Percentiles rank a stretch among this genome's conserved stretches.
phyloP scores from a whole-genome alignment of 1,140 invertebrate species.

The Mycetomoellerius zeteki region DNA sequence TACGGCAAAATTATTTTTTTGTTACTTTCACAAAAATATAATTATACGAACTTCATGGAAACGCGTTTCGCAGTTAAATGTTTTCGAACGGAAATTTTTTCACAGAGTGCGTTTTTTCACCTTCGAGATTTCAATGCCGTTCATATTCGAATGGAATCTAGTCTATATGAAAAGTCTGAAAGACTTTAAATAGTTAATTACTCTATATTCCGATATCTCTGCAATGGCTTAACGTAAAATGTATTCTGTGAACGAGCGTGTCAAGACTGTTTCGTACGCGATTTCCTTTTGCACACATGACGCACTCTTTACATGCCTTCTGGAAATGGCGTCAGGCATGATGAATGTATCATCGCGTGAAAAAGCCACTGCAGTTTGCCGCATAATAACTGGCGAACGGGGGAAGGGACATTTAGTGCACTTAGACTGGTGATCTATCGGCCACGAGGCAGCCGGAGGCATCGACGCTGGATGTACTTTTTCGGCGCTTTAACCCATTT shows the following conservation, averaged over 20 bases:
- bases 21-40: conserved; percentile 24
- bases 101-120: not conserved
- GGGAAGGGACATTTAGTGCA: conserved; percentile 78
- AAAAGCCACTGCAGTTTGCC: conserved; percentile 70
- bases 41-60: conserved; percentile 22
- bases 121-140: conserved; percentile 23
- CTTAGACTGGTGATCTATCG: conserved; percentile 79
- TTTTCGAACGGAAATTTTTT: conserved; percentile 23
- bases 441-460: conserved; percentile 57
- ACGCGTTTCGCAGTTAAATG: not conserved
- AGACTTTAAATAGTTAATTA: conserved; percentile 33
- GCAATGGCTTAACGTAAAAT: not conserved
- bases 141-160: not conserved
- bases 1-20: not conserved
- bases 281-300: conserved; percentile 42
- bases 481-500: conserved; percentile 73
- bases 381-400: conserved; percentile 72
- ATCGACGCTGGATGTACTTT: conserved; percentile 74
- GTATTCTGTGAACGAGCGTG: not conserved
- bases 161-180: not conserved
- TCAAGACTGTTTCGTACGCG: conserved; percentile 38
- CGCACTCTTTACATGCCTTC: conserved; percentile 24
- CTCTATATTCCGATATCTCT: not conserved
- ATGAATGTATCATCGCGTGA: conserved; percentile 69
- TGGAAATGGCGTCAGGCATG: conserved; percentile 67